These are phyloP conservation scores for Columba janthina DNA, from an alignment of 2,113 vertebrate genomes.

Conservation along the genomic window DNA sequence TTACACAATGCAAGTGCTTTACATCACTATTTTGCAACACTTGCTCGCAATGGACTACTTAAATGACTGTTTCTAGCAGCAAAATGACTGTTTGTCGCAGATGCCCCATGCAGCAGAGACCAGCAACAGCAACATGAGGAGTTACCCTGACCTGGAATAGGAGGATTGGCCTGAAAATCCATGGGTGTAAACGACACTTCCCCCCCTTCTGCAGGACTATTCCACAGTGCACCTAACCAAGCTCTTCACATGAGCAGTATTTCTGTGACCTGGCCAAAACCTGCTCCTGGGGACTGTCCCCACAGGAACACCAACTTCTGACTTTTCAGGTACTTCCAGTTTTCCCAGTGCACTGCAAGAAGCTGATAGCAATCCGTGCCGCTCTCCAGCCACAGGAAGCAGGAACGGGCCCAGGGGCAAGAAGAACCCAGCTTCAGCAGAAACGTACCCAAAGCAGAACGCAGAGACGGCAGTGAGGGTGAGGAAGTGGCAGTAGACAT, in stretches of 20 bases:
- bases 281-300: neutral
- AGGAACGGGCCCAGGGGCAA: neutral
- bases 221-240: accelerated
- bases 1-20: neutral
- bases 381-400: neutral
- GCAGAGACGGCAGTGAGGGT: accelerated
- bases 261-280: neutral
- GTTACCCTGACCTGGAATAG: neutral
- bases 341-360: neutral
- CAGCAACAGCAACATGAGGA: neutral
- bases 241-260: neutral
- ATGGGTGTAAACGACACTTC: neutral
- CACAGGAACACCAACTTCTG: neutral
- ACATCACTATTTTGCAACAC: neutral
- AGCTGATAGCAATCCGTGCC: neutral
- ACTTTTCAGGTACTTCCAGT: slow-evolving; percentile 43
- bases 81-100: neutral
- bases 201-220: neutral
- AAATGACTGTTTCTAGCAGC: neutral
- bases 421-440: neutral
- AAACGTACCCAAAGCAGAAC: neutral
- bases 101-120: neutral
- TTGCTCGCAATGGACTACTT: accelerated
- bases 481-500: neutral
- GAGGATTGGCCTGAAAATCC: neutral